Conservation (phyloP, 2,888 invertebrate species). For the Calliopum simillimum region DNA sequence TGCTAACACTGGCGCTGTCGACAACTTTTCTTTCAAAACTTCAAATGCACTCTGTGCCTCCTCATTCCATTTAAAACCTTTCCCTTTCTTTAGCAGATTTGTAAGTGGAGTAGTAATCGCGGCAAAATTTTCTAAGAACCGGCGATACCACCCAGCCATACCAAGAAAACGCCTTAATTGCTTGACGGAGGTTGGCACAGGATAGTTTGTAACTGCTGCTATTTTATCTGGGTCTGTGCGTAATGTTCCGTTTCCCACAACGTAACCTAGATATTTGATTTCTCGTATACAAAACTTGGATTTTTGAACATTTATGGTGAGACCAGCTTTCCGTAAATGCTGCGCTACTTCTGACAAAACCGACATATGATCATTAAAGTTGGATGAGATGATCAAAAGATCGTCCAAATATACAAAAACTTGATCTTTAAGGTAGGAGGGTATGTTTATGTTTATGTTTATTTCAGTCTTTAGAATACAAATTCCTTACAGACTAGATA, state of each 20-base stretch:
- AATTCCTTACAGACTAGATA: too few species aligned
- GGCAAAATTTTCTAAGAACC: slow-evolving; percentile 41
- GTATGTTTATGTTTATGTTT: slow-evolving; percentile 22
- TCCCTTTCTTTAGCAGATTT: slow-evolving; percentile 34
- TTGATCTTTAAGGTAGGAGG: slow-evolving; percentile 20
- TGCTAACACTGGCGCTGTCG: too few species aligned
- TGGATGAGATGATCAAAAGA: slow-evolving; percentile 31
- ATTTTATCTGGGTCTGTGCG: slow-evolving; percentile 39
- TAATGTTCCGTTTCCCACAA: slow-evolving; percentile 36
- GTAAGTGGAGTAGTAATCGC: slow-evolving; percentile 40
- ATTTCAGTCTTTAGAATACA: too few species aligned
- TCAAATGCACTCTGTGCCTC: slow-evolving; percentile 27
- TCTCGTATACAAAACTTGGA: slow-evolving; percentile 39
- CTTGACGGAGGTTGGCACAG: slow-evolving; percentile 28
- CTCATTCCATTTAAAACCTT: slow-evolving; percentile 18
- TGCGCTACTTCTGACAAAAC: slow-evolving; percentile 8
- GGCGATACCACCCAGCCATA: slow-evolving; percentile 44
- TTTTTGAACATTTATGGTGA: slow-evolving; percentile 7
- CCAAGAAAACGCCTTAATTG: slow-evolving; percentile 43
- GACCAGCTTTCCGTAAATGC: neutral
- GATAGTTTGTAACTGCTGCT: slow-evolving; percentile 36
- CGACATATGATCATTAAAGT: slow-evolving; percentile 27
- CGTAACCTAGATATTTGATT: too few species aligned
- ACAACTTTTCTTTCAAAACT: too few species aligned
- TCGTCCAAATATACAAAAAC: slow-evolving; percentile 41